Percentiles rank a stretch among this genome's conserved stretches.
phyloP scores from a whole-genome alignment of 2,113 vertebrate genomes.

The Buteo buteo region DNA sequence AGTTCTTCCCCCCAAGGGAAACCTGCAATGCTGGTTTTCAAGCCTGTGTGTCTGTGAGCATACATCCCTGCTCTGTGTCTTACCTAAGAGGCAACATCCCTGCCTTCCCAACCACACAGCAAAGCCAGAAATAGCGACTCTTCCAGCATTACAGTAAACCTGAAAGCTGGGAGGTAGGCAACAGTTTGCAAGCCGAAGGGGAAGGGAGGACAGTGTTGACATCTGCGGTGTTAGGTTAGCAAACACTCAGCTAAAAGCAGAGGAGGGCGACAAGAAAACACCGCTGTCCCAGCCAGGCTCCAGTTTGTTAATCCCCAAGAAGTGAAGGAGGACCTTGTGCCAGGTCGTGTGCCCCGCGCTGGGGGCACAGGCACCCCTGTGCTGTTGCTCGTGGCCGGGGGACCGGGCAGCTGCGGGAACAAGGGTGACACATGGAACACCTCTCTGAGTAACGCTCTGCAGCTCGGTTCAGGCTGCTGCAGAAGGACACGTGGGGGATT shows the following conservation, averaged over 20 bases:
- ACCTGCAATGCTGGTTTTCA: background rate
- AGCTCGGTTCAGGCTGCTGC: background rate
- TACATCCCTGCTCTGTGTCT: background rate
- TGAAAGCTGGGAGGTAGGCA: background rate
- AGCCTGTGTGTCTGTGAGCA: background rate
- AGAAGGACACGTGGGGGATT: accelerated
- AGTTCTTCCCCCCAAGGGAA: background rate
- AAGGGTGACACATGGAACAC: background rate
- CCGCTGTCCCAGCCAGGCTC: background rate
- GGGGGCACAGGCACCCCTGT: too few species aligned
- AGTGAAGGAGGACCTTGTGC: background rate
- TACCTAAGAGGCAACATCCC: background rate
- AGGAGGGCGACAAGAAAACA: background rate
- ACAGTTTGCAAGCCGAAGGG: background rate
- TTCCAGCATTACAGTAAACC: background rate
- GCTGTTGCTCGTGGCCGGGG: background rate
- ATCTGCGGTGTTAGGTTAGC: background rate
- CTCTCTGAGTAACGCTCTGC: background rate
- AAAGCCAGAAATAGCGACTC: slow-evolving; percentile 29
- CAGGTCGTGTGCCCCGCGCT: accelerated
- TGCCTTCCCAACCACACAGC: background rate
- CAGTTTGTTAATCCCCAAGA: background rate
- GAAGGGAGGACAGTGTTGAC: background rate
- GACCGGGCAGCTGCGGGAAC: background rate
- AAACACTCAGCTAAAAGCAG: background rate